Conservation (phyloP, 2,797 vertebrate genomes). For the Acomys russatus region DNA sequence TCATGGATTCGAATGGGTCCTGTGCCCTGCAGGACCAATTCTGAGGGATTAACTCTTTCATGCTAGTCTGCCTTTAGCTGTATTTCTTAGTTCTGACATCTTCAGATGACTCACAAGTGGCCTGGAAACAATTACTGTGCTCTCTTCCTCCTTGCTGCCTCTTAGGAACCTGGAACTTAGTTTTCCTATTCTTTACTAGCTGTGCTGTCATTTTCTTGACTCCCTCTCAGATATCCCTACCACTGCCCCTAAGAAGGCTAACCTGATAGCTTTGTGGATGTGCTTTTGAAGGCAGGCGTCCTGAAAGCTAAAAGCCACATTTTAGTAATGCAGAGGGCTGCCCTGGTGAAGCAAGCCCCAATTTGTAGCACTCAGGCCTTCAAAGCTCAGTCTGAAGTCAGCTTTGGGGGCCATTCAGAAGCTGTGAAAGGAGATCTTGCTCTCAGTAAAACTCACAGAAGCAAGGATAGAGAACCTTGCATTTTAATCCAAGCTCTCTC, state of each 20-base stretch:
- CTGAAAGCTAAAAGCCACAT: slow-evolving; percentile 25
- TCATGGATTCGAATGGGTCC: not conserved
- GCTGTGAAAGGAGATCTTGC: not conserved
- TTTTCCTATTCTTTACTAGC: slow-evolving; percentile 35
- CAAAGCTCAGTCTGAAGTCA: slow-evolving; percentile 51
- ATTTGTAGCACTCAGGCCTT: slow-evolving; percentile 24
- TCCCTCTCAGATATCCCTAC: not conserved
- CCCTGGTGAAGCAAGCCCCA: not conserved
- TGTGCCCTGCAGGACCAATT: not conserved
- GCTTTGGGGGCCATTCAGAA: not conserved
- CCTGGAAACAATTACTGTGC: slow-evolving; percentile 44
- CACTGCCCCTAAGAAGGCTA: not conserved
- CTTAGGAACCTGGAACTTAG: slow-evolving; percentile 10
- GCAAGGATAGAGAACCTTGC: not conserved
- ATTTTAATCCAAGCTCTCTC: slow-evolving; percentile 4
- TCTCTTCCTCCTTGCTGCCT: slow-evolving; percentile 31
- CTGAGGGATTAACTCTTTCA: slow-evolving; percentile 35
- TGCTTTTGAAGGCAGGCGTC: slow-evolving; percentile 17
- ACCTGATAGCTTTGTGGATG: slow-evolving; percentile 7
- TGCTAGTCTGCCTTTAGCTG: not conserved
- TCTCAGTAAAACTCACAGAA: slow-evolving; percentile 42
- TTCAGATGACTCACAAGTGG: slow-evolving; percentile 57
- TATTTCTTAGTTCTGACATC: slow-evolving; percentile 54
- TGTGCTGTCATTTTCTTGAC: not conserved
- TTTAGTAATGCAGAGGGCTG: not conserved